These are phyloP conservation scores for Apodemus speciosus DNA, from an alignment of 2,113 vertebrate genomes.

Conservation along the genomic window DNA sequence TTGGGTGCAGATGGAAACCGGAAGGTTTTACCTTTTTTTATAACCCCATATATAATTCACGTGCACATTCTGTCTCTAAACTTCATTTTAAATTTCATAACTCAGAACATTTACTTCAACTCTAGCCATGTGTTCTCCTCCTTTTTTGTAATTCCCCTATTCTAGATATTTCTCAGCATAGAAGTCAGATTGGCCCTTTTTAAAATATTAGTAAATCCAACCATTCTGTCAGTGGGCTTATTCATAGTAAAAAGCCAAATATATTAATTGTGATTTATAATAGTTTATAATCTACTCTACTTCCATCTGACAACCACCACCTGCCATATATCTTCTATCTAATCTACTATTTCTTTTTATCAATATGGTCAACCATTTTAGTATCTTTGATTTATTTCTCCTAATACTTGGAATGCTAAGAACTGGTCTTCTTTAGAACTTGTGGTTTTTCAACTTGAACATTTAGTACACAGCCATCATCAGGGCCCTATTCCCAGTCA, in stretches of 20 bases:
- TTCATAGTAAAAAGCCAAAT: not conserved
- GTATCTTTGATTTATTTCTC: not conserved
- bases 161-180: not conserved
- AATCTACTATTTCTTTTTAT: not conserved
- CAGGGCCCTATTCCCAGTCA: not conserved
- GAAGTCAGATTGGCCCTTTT: not conserved
- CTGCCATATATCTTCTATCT: not conserved
- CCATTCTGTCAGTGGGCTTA: not conserved
- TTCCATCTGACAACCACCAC: not conserved
- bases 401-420: not conserved
- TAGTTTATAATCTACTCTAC: not conserved
- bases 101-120: not conserved
- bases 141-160: not conserved
- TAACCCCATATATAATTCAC: not conserved
- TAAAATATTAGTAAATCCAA: not conserved
- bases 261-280: not conserved
- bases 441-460: not conserved
- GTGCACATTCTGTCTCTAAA: not conserved
- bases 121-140: not conserved
- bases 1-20: no score
- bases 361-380: not conserved
- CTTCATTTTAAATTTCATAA: not conserved
- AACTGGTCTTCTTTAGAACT: not conserved
- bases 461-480: not conserved
- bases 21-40: not conserved